These are phyloP conservation scores for Monoplex corrugatus DNA, from an alignment of 2,888 invertebrate species.

Conservation along the genomic window DNA sequence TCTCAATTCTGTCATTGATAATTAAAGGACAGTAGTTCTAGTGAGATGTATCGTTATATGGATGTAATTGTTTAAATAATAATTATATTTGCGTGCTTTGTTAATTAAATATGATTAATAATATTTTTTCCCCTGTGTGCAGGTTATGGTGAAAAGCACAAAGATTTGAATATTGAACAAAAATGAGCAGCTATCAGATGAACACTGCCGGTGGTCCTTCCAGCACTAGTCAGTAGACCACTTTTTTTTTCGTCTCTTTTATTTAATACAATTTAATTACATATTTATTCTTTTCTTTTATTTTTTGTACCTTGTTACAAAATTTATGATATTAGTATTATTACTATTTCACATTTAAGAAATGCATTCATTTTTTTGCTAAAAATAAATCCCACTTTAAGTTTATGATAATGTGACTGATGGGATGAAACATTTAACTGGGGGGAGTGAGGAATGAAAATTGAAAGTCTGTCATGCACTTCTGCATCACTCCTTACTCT, in stretches of 20 bases:
- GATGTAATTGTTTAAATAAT: background rate
- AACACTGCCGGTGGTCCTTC: slow-evolving; percentile 65
- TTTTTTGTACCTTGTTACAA: background rate
- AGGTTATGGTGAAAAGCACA: slow-evolving; percentile 26
- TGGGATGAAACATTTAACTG: too few species aligned
- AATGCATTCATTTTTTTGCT: background rate
- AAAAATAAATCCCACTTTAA: too few species aligned
- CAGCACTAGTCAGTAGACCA: slow-evolving; percentile 69
- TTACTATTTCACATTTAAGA: background rate
- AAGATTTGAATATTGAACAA: slow-evolving; percentile 58
- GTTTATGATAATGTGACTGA: too few species aligned
- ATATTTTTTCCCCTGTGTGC: background rate
- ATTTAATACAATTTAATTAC: too few species aligned
- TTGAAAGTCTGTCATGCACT: too few species aligned
- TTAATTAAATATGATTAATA: background rate
- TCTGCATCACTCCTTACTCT: too few species aligned
- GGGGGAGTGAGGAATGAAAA: too few species aligned
- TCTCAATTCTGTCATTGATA: too few species aligned
- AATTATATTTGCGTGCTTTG: slow-evolving; percentile 16
- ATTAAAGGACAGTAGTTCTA: too few species aligned
- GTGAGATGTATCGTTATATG: background rate
- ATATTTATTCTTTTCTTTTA: background rate
- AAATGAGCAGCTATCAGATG: slow-evolving; percentile 74
- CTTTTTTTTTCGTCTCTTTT: too few species aligned
- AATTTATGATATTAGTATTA: background rate